These are phyloP conservation scores for Clistopyga incitator DNA, from an alignment of 2,888 invertebrate genomes.

Conservation along the genomic window DNA sequence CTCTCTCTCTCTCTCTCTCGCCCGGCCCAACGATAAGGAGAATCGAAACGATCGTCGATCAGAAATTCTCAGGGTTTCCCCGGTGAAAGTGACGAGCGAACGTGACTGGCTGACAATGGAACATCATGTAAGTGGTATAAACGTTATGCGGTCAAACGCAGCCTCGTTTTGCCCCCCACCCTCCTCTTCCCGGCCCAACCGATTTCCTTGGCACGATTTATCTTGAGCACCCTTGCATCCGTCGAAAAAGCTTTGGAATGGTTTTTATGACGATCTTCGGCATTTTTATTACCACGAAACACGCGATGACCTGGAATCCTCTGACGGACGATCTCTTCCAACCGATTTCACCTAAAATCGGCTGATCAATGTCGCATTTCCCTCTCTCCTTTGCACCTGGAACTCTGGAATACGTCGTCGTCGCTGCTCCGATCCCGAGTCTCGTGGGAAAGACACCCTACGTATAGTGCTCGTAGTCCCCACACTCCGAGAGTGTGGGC, in stretches of 20 bases:
- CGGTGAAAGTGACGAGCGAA: conserved; percentile 55
- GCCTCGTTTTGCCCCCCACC: not conserved
- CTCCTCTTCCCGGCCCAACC: too few species aligned
- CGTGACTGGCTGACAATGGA: conserved; percentile 48
- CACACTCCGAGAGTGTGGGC: conserved; percentile 82
- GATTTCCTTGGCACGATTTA: conserved; percentile 31
- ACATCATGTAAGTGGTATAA: conserved; percentile 11
- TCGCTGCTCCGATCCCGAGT: conserved; percentile 24
- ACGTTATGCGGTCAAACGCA: conserved; percentile 16
- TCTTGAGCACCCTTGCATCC: conserved; percentile 31
- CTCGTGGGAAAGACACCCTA: conserved; percentile 70
- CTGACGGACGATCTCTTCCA: not conserved
- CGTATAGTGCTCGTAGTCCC: conserved; percentile 82
- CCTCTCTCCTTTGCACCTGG: not conserved
- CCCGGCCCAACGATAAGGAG: conserved; percentile 40
- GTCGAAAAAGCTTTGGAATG: conserved; percentile 9
- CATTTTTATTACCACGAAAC: not conserved
- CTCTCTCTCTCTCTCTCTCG: conserved; percentile 37
- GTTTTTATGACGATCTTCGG: not conserved
- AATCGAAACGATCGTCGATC: conserved; percentile 52
- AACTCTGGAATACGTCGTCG: not conserved
- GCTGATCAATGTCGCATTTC: not conserved
- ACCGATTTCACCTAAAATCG: conserved; percentile 10
- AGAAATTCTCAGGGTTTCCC: conserved; percentile 53
- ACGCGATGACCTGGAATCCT: not conserved